Evolutionary conservation across 1,140 invertebrate species (phyloP), one percentile per base, ranked within the genome.

Genomic region (Andrena cerasifolii): DNA sequence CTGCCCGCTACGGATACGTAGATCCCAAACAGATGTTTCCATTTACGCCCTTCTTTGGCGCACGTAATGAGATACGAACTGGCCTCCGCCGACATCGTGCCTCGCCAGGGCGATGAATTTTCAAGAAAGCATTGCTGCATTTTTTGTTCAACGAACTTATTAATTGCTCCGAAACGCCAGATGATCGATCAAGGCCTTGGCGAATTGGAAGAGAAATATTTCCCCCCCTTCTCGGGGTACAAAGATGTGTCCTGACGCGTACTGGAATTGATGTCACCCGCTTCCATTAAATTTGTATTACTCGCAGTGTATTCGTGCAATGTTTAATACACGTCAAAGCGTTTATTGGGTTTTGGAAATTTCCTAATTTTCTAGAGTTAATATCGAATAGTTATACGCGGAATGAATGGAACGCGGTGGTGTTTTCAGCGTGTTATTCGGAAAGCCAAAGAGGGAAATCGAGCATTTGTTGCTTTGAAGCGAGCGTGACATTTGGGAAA

Each of bases 11-110:
- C 71, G 80, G 84, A 86, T 81, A 89, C 84, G 82, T 83, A 79
- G 88, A 88, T 89, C 82, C 84, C 70, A 83, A 89, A 89, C 89
- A 86, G 84, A 88, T 89, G 87, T 89, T 88, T 86, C 86, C 88
- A 83, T 88, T 89, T 88, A 82, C 80, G 72, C n/a, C 45, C 62
- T 66, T 53, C 51, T 53, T 73, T 16, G 61, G 24, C 21, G 4
- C 28, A 59, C 40, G 62, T 33, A 49, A 67, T 58, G 33, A n/a
- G 28, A 33, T 18, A 45, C 51, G 36, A 45, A 4, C 12, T 18
- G 12, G 28, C 47, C 24, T 21, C 10, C 28, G 2, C 7, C 0
- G 3, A 16, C 16, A 3, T 16, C 0, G 12, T 16, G 58, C 18
- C 10, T 1, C 4, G 33, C 26, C 26, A 40, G 14, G 31, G 33